phyloP scores from a whole-genome alignment of 2,888 invertebrate genomes.

The Drosophila parthenogenetica region DNA sequence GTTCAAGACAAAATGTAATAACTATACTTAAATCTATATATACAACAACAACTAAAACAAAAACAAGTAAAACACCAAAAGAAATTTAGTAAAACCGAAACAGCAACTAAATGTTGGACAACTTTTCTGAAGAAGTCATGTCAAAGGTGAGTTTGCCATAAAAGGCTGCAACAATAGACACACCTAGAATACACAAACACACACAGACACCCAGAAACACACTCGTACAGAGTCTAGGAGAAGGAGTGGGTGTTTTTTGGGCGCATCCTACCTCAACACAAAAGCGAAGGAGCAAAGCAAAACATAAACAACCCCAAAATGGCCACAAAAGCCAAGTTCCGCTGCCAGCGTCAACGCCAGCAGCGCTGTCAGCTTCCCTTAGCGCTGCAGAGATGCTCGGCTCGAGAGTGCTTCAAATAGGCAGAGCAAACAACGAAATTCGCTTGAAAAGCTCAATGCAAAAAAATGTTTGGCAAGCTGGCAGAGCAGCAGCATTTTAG shows the following conservation, averaged over 20 bases:
- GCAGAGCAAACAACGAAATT: conserved; percentile 63
- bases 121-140: conserved; percentile 50
- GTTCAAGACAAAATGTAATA: conserved; percentile 77
- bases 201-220: conserved; percentile 3
- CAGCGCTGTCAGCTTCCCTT: conserved; percentile 4
- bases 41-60: conserved; percentile 42
- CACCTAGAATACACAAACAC: conserved; percentile 45
- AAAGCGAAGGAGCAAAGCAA: conserved; percentile 65
- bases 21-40: conserved; percentile 54
- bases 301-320: conserved; percentile 77
- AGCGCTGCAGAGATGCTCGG: conserved; percentile 23
- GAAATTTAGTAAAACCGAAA: conserved; percentile 21
- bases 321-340: conserved; percentile 42
- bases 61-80: conserved; percentile 22
- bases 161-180: conserved; percentile 43
- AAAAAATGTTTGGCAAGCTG: conserved; percentile 60
- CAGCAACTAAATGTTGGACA: conserved; percentile 40
- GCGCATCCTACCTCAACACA: conserved; percentile 75
- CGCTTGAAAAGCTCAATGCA: conserved; percentile 71
- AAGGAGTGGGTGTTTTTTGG: conserved; percentile 6
- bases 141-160: conserved; percentile 67
- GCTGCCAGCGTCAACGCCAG: conserved; percentile 23
- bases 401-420: conserved; percentile 64
- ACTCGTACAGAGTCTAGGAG: conserved; percentile 1
- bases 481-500: not conserved